Percentiles rank a stretch among this genome's conserved stretches.
phyloP scores from a whole-genome alignment of 2,113 vertebrate species.

The Mola mola region DNA sequence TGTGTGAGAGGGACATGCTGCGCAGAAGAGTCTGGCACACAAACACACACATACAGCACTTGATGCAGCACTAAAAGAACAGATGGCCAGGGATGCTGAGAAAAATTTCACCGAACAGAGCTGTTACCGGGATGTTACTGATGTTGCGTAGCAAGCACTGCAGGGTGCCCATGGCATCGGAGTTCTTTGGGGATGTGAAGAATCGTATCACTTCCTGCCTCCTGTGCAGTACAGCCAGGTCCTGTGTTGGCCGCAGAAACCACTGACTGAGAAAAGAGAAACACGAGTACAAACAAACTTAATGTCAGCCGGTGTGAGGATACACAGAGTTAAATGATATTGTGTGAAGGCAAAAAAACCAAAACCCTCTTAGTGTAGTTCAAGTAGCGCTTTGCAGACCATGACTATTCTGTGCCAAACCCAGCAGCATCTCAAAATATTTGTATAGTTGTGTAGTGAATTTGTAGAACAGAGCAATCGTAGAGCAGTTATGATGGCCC shows the following conservation, averaged over 20 bases:
- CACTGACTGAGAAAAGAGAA: constrained; percentile 81
- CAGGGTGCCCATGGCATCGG: constrained; percentile 85
- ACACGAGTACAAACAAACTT: neutral
- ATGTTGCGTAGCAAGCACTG: constrained; percentile 90
- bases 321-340: too few species aligned
- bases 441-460: too few species aligned
- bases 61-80: neutral
- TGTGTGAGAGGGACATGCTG: constrained; percentile 91
- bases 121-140: constrained; percentile 88
- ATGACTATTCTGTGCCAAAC: too few species aligned
- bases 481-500: too few species aligned
- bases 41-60: constrained; percentile 16
- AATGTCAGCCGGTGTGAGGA: neutral
- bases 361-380: too few species aligned
- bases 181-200: constrained; percentile 89
- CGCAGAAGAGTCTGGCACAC: constrained; percentile 86
- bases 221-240: constrained; percentile 85
- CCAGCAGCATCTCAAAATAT: too few species aligned
- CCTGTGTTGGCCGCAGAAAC: constrained; percentile 90
- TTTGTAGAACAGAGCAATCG: too few species aligned
- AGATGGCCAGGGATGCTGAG: constrained; percentile 6
- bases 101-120: neutral
- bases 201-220: constrained; percentile 94
- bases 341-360: neutral
- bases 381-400: too few species aligned